These are phyloP conservation scores for Oxytorus armatus DNA, from an alignment of 2,888 invertebrate genomes.

Conservation along the genomic window DNA sequence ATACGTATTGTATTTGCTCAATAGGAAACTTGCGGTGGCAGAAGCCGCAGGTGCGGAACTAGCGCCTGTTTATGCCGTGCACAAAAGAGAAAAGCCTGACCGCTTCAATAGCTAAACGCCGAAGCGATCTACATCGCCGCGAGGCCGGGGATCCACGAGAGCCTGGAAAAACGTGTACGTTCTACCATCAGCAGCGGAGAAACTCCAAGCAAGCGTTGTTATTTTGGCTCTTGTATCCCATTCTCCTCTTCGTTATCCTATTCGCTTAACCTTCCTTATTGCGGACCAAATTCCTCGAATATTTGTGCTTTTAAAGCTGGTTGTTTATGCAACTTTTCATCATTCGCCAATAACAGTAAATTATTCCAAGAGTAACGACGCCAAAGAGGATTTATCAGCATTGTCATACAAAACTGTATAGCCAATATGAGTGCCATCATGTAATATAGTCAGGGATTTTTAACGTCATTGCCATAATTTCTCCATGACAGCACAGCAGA, in stretches of 20 bases:
- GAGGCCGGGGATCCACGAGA: slow-evolving; percentile 1
- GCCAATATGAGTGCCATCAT: background rate
- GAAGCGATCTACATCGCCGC: slow-evolving; percentile 54
- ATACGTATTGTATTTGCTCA: slow-evolving; percentile 49
- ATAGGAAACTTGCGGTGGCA: slow-evolving; percentile 58
- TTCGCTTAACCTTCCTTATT: background rate
- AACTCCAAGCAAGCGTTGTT: slow-evolving; percentile 33
- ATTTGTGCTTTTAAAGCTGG: background rate
- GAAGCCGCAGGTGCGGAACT: slow-evolving; percentile 63
- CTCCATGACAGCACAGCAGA: background rate
- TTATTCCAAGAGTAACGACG: background rate
- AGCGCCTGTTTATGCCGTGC: slow-evolving; percentile 59
- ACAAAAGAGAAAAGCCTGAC: slow-evolving; percentile 61
- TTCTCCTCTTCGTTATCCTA: background rate
- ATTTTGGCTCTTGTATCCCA: slow-evolving; percentile 25
- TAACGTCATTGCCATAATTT: slow-evolving; percentile 6
- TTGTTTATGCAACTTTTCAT: background rate
- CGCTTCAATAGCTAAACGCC: slow-evolving; percentile 61
- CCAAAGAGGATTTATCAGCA: background rate
- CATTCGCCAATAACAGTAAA: background rate
- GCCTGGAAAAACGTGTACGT: slow-evolving; percentile 35
- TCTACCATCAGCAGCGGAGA: slow-evolving; percentile 17
- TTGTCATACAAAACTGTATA: background rate
- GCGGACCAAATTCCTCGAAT: background rate
- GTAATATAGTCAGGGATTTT: background rate